A percentile compares a stretch with the other conserved stretches of the same genome.
Evolutionary conservation across 2,888 invertebrate genomes (phyloP).

Genomic region (Microctonus brassicae): DNA sequence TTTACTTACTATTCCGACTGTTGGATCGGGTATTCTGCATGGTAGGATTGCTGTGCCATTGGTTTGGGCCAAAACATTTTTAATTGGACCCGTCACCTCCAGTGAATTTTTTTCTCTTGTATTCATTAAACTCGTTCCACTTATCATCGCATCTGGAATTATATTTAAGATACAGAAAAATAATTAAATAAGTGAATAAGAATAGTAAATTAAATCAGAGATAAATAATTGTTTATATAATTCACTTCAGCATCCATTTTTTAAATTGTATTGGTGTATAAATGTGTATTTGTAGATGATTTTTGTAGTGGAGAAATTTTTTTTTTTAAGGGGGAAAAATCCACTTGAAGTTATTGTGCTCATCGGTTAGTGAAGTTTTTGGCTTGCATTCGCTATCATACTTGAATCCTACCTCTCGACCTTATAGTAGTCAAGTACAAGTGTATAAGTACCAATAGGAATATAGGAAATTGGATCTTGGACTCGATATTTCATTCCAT

Average conservation of each 20-base stretch:
- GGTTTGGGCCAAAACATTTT: slow-evolving; percentile 76
- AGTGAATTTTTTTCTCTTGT: slow-evolving; percentile 12
- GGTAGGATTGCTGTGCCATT: slow-evolving; percentile 76
- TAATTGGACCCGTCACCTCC: slow-evolving; percentile 53
- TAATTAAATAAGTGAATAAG: neutral
- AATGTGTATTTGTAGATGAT: neutral
- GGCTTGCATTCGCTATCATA: slow-evolving; percentile 5
- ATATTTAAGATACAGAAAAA: too few relatives aligned
- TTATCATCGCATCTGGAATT: slow-evolving; percentile 44
- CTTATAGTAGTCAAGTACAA: neutral
- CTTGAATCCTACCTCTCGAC: slow-evolving; percentile 41
- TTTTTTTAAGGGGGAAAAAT: slow-evolving; percentile 35
- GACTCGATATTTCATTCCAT: slow-evolving; percentile 1
- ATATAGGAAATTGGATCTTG: slow-evolving; percentile 43
- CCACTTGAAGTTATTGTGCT: slow-evolving; percentile 46
- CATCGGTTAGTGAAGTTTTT: slow-evolving; percentile 36
- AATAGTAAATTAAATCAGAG: neutral
- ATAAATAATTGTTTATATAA: neutral
- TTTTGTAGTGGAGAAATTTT: neutral
- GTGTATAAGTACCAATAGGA: slow-evolving; percentile 41
- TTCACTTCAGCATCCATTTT: neutral
- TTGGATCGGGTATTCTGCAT: slow-evolving; percentile 77
- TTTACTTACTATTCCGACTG: slow-evolving; percentile 75
- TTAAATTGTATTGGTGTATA: neutral
- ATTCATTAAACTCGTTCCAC: slow-evolving; percentile 21